Evolutionary conservation across 30 jellyfish, hydroid and myxozoan species (phyloP), one percentile per base, ranked within the genome.

Genomic region (Chrysaora quinquecirrha): DNA sequence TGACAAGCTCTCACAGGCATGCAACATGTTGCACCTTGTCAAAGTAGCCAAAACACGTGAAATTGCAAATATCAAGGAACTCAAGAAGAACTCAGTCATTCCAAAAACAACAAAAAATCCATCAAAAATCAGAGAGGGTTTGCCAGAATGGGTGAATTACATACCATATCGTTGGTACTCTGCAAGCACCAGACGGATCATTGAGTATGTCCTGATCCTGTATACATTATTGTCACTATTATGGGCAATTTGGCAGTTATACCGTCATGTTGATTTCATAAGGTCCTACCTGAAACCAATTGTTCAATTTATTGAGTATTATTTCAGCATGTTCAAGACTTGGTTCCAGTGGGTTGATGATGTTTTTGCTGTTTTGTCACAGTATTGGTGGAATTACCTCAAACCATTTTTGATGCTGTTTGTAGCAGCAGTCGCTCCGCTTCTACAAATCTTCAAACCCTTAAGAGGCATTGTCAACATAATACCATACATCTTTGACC

Each of bases 241-340:
- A 9, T 94, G 99, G 99, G 99, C 99, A 0, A 70, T 94, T 48
- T 94, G 99, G 99, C 99, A 94, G 95, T 79, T 94, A 28, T 84
- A 94, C 58, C 95, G 94, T 30, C 97, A 94, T 77, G 99, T 94
- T 67, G 96, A 84, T 82, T 94, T 94, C 73, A 88, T 94, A 27
- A 78, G 86, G 24, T 54, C 91, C 27, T 94, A 81, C 82, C 35
- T 94, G 73, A 73, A 71, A 74, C 99, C 99, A 9, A 49, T 94
- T 27, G 71, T 87, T 16, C 54, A 24, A 21, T 76, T 94, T 71
- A 34, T 94, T 49, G 97, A 87, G 85, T 75, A 80, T 54, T 94
- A 94, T 54, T 63, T 94, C 62, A 56, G 87, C 24, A 52, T 94
- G 19, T 31, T 88, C 62, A 83, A 80, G 25, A 63, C 85, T 32